Evolutionary conservation across 23 tunicate genomes (phyloP).

Genomic region (Halocynthia aurantium): DNA sequence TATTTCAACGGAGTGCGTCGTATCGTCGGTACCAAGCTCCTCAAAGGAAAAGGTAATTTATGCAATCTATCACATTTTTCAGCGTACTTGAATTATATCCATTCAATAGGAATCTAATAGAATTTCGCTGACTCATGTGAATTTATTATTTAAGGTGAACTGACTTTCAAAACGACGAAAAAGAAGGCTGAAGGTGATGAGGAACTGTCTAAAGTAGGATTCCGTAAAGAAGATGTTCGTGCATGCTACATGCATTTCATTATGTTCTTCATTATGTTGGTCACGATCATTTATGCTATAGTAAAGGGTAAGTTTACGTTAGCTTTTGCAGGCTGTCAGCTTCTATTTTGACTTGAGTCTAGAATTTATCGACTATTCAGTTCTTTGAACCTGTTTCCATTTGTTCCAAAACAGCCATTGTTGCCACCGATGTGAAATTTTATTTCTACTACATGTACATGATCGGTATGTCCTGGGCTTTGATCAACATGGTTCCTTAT

Average conservation of each 20-base stretch:
- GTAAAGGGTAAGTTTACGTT: conserved; percentile 51
- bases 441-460: conserved; percentile 99
- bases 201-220: conserved; percentile 83
- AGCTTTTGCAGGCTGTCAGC: not conserved
- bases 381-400: not conserved
- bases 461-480: conserved; percentile 99
- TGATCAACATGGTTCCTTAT: conserved; percentile 94
- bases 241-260: conserved; percentile 99
- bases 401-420: conserved; percentile 47
- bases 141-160: conserved; percentile 54
- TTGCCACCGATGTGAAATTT: conserved; percentile 66
- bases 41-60: conserved; percentile 81
- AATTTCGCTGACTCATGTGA: not conserved
- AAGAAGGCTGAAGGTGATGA: conserved; percentile 97
- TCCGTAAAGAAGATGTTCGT: conserved; percentile 88
- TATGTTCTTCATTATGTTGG: conserved; percentile 94
- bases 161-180: conserved; percentile 92
- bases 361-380: not conserved
- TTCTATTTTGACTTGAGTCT: not conserved
- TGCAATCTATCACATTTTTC: conserved; percentile 2
- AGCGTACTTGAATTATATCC: not conserved
- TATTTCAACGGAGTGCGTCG: conserved; percentile 93
- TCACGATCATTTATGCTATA: conserved; percentile 91
- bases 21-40: conserved; percentile 79
- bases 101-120: not conserved